Evolutionary conservation across 2,113 vertebrate genomes (phyloP).

Genomic region (Collichthys lucidus): DNA sequence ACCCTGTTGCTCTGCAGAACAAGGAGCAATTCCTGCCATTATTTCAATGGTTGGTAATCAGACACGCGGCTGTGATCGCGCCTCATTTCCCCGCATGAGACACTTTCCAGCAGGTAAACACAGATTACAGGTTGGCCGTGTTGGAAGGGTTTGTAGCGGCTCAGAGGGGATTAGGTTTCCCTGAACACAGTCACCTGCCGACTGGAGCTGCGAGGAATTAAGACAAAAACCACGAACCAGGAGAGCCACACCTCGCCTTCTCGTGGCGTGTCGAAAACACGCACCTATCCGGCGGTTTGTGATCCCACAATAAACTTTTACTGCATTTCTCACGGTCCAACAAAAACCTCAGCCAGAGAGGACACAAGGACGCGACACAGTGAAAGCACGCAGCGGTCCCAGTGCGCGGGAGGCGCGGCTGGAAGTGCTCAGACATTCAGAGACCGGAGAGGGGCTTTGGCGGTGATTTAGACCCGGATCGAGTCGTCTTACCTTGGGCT

Average conservation of each 20-base stretch:
- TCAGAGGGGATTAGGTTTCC: conserved; percentile 72
- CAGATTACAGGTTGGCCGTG: conserved; percentile 64
- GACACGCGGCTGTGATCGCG: conserved; percentile 13
- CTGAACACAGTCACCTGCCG: conserved; percentile 74
- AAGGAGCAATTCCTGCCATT: not conserved
- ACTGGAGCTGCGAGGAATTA: conserved; percentile 52
- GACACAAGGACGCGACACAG: conserved; percentile 12
- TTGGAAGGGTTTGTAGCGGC: conserved; percentile 51
- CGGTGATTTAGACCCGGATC: not conserved
- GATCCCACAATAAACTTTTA: conserved; percentile 56
- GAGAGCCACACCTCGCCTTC: conserved; percentile 58
- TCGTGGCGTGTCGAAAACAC: conserved; percentile 12
- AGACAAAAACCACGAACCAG: conserved; percentile 35
- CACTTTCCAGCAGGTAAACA: conserved; percentile 67
- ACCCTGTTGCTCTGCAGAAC: conserved; percentile 64
- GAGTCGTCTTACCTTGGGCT: conserved; percentile 75
- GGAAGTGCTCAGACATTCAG: not conserved
- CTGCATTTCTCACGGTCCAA: conserved; percentile 20
- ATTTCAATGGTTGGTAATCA: conserved; percentile 6
- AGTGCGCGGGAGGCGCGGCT: not conserved
- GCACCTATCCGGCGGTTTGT: not conserved
- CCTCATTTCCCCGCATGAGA: not conserved
- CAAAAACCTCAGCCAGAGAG: not conserved
- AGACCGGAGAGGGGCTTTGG: too few species aligned
- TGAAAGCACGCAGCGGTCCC: not conserved